A percentile compares a stretch with the other conserved stretches of the same genome.
Conservation (phyloP, 1,140 invertebrate genomes). For the Drosophila bocki region DNA sequence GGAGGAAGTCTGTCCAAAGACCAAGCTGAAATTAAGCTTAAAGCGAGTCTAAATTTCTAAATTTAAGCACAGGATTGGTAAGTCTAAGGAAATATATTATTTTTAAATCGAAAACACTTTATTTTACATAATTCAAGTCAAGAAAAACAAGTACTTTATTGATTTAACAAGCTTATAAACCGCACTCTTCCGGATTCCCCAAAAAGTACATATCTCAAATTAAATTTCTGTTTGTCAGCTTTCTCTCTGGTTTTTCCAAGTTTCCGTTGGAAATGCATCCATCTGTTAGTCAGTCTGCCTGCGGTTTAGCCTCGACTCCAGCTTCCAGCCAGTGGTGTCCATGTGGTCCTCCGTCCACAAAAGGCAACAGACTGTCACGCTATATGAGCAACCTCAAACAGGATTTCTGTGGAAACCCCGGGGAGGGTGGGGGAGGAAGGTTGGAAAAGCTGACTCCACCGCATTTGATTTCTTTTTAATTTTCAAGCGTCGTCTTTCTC, state of each 20-base stretch:
- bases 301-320: slow-evolving; percentile 10
- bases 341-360: slow-evolving; percentile 19
- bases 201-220: not conserved
- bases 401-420: not conserved
- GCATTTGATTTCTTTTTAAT: slow-evolving; percentile 49
- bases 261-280: slow-evolving; percentile 18
- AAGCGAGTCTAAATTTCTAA: not conserved
- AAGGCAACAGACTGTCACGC: slow-evolving; percentile 40
- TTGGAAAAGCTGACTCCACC: slow-evolving; percentile 16
- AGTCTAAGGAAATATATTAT: not conserved
- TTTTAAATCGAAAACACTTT: not conserved
- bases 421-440: too few species aligned
- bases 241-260: not conserved
- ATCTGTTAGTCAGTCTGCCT: slow-evolving; percentile 26
- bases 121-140: not conserved
- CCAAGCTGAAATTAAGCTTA: not conserved
- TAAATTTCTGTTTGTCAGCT: slow-evolving; percentile 15
- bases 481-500: not conserved
- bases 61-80: not conserved
- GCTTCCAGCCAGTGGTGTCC: slow-evolving; percentile 19
- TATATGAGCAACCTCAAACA: slow-evolving; percentile 44
- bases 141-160: not conserved
- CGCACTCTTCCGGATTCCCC: not conserved
- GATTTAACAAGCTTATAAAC: slow-evolving; percentile 10
- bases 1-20: not conserved